Base-by-base conservation (phyloP, 1,140 invertebrate genomes). In the Hyposmocoma kahamanoa region DNA sequence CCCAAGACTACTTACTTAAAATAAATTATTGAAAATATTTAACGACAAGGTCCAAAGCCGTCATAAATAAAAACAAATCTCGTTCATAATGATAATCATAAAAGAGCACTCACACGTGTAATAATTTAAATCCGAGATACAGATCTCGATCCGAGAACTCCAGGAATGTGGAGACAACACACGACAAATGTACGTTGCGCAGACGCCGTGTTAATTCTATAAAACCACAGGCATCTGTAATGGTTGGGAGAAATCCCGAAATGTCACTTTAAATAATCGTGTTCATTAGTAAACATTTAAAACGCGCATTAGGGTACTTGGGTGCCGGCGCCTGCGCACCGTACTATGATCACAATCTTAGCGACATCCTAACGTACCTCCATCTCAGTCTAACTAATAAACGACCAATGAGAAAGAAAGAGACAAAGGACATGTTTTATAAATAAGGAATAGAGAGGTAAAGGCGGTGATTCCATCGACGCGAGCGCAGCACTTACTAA, bases 211-310 rank as follows among this genome's bases (percentile, higher is more conserved):
- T 36, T 36, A 36, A 36, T 36, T 15, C 13, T 36, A 15, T 15
- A 36, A 36, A 36, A 8, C 15, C 8, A 2, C 13, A 8, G 32
- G 55, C 59, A 72, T 73, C 63, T 59, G 62, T 74, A 72, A 73
- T 70, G 63, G 57, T 58, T 56, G 59, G 60, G 68, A 73, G 64
- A 78, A 81, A 78, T 72, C 65, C 67, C 59, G 72, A 84, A 83
- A 80, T 73, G 79, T 83, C 79, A 82, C 75, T 78, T 81, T 76
- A 81, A 84, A 83, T 83, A 81, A 84, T 84, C 70, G 71, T 80
- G 68, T 73, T 83, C 75, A 83, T 84, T 84, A 84, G 75, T 79
- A 81, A 79, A 79, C 77, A 81, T 84, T 84, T 81, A 81, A 82
- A 73, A 78, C 73, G 71, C 66, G 73, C 79, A 80, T 84, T 81